Evolutionary conservation across 2,888 invertebrate species (phyloP).

Genomic region (Troides helena): DNA sequence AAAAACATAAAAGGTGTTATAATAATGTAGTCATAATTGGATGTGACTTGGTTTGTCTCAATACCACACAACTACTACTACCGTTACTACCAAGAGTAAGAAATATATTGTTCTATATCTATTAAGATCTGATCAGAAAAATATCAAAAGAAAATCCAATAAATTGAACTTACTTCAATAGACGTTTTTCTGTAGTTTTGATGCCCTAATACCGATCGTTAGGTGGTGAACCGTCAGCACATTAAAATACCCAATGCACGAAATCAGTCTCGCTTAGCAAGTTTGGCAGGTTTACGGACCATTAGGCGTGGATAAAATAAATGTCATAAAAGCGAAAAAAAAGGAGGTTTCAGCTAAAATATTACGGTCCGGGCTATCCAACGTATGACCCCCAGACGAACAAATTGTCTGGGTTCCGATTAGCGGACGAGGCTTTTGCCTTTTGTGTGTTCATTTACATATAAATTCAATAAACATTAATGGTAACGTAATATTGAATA

Average conservation of each 20-base stretch:
- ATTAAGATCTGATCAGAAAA: no score
- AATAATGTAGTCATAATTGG: no score
- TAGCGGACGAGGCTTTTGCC: slow-evolving; percentile 16
- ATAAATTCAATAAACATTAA: slow-evolving; percentile 23
- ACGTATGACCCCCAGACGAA: slow-evolving; percentile 41
- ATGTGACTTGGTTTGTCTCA: no score
- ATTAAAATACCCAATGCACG: background rate
- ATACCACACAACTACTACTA: no score
- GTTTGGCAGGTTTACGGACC: slow-evolving; percentile 38
- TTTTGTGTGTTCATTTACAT: slow-evolving; percentile 26
- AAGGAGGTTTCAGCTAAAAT: slow-evolving; percentile 38
- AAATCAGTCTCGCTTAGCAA: slow-evolving; percentile 31
- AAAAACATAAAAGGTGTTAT: no score
- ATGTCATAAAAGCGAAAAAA: slow-evolving; percentile 36
- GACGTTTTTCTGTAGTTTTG: background rate
- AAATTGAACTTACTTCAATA: no score
- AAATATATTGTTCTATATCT: no score
- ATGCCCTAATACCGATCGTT: background rate
- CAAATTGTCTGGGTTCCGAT: slow-evolving; percentile 49
- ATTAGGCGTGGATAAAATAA: slow-evolving; percentile 43
- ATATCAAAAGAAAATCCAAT: no score
- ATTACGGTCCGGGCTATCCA: slow-evolving; percentile 38
- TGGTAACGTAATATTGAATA: slow-evolving; percentile 12
- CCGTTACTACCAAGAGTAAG: no score
- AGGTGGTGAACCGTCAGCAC: background rate